Base-by-base conservation (phyloP, 2,888 invertebrate species). In the Heliconius charithonia region DNA sequence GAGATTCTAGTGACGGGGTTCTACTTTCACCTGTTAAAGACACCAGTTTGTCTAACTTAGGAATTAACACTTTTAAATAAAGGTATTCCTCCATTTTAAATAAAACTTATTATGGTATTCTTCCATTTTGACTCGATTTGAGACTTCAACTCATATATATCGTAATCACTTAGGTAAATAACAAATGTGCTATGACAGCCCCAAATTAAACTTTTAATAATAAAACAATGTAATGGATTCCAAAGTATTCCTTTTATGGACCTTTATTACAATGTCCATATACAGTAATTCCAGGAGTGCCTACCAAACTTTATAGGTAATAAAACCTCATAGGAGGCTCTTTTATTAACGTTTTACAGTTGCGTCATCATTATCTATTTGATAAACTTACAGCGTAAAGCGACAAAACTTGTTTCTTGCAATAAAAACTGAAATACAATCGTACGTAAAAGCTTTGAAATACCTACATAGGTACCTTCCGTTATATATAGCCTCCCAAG, bases 351-450 rank as follows among this genome's bases (percentile, higher is more conserved):
- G 67, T 78, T 77, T 74, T 72, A 72, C 66, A 37, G 59, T 78
- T 74, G 62, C 73, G 29, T 67, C 67, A 78, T 62, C 19, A 67
- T 67, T 74, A 59, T 67, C 77, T 78, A 78, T 59, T 74, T 74
- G 77, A 66, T 78, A 78, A 74, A 45, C 77, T 78, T 69, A 74
- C 9, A 73, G 59, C 77, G 77, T 78, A 62, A 65, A 74, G 73
- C 69, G 77, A 78, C 73, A 67, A 74, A 78, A 78, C 65, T 74
- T 22, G 37, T 59, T n/a, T 41, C 37, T 25, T 67, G 73, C 59
- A 67, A 78, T 78, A 78, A 78, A 78, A 74, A 67, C 73, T 74
- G 73, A 74, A 78, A 74, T 78, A 78, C 67, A 67, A 73, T 77
- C 59, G 67, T 73, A 78, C 73, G 77, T 78, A 73, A 73, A 41